Conservation (phyloP, 2,888 invertebrate species). For the Lissonota sp. region DNA sequence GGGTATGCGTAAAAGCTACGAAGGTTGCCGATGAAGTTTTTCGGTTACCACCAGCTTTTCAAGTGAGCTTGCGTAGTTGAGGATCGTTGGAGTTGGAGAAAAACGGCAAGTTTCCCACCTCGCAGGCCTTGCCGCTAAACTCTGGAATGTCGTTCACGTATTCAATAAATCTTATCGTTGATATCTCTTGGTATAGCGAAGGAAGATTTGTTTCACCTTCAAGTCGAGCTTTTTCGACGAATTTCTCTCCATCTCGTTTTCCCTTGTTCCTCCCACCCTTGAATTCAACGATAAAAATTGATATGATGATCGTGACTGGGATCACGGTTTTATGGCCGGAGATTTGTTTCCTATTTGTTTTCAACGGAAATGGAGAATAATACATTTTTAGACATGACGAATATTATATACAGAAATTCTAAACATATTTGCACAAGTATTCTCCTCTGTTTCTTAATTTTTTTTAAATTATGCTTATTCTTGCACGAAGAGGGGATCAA, state of each 20-base stretch:
- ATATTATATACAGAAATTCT: no score
- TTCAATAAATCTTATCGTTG: slow-evolving; percentile 60
- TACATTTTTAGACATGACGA: no score
- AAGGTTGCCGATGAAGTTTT: slow-evolving; percentile 40
- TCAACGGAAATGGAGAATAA: neutral
- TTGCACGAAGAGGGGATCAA: no score
- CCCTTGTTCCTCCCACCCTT: neutral
- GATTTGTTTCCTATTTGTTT: slow-evolving; percentile 53
- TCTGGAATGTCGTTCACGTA: slow-evolving; percentile 59
- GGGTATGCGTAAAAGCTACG: slow-evolving; percentile 12
- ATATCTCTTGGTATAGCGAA: slow-evolving; percentile 43
- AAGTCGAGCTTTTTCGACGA: slow-evolving; percentile 52
- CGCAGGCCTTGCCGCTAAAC: slow-evolving; percentile 29
- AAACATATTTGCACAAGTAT: no score
- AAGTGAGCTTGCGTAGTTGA: slow-evolving; percentile 16
- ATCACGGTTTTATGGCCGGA: slow-evolving; percentile 46
- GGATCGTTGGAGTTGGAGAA: neutral
- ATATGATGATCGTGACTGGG: slow-evolving; percentile 55
- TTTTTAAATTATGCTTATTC: no score
- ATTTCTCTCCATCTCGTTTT: slow-evolving; percentile 23
- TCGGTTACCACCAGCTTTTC: slow-evolving; percentile 31
- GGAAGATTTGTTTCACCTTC: slow-evolving; percentile 58
- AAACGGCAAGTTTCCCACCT: neutral
- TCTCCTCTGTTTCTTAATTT: no score
- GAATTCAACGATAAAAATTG: slow-evolving; percentile 49